Evolutionary conservation across 30 jellyfish, hydroid and myxozoan genomes (phyloP), one percentile per base, ranked within the genome.

Genomic region (Nemopilema nomurai): DNA sequence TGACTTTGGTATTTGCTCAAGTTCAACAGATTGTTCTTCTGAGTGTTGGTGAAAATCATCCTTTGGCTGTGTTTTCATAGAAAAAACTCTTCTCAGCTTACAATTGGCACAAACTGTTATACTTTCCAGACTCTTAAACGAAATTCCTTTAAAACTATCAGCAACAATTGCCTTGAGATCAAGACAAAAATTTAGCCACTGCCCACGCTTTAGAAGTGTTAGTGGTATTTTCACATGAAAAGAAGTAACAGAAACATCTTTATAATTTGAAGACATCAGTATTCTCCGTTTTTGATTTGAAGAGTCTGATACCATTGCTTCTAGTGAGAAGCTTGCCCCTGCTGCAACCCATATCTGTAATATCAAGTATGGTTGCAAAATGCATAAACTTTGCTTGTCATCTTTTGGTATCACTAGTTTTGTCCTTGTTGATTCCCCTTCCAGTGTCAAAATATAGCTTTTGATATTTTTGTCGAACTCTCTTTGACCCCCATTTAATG

Each of bases 221-320:
- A 87, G 80, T 0, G 98, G 98, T 51, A 93, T 64, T 71, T 93
- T 93, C 0, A 90, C 98, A 84, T 93, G 97, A 65, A 88, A 89
- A 0, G 98, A 87, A 17, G 98, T 93, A 20, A 88, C 94, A 1
- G 90, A 76, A 51, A 93, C 86, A 28, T 88, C 97, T 64, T 77
- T 82, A 65, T 83, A 79, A 50, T 93, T 88, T 52, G 93, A 83
- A 20, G 98, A 93, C 72, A 93, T 70, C 0, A 93, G 70, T 26
- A 93, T 84, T 76, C 98, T 78, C 32, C 92, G 50, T 71, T 93
- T 93, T 31, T 81, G 92, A 52, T 82, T 85, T 16, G 90, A 25
- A 33, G 87, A 51, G 67, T 87, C 96, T 32, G 65, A 3, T n/a
- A 80, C 84, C 8, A 80, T 80, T 26, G 77, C 89, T 72, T 93